phyloP scores from a whole-genome alignment of 2,797 vertebrate genomes.

The Sciurus vulgaris region DNA sequence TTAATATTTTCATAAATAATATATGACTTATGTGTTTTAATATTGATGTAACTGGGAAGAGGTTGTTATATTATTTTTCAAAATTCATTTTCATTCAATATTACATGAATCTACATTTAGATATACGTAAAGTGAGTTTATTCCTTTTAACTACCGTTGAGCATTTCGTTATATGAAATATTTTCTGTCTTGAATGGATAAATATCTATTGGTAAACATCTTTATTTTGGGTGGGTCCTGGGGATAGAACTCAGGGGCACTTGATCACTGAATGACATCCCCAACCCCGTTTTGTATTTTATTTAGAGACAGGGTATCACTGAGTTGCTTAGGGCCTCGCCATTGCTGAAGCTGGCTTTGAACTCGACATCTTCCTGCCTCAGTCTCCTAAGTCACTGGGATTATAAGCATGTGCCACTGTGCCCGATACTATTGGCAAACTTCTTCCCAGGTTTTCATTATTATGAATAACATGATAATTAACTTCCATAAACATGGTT shows the following conservation, averaged over 20 bases:
- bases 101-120: neutral
- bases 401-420: too few relatives aligned
- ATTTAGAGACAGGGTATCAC: too few relatives aligned
- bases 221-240: neutral
- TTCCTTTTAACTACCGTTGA: neutral
- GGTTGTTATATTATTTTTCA: neutral
- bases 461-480: neutral
- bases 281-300: too few relatives aligned
- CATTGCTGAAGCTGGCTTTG: too few relatives aligned
- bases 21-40: neutral
- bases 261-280: too few relatives aligned
- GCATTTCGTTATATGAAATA: neutral
- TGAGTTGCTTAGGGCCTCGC: too few relatives aligned
- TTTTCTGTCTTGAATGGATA: neutral
- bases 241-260: too few relatives aligned
- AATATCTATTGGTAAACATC: neutral
- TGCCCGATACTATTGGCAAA: too few relatives aligned
- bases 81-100: constrained; percentile 11
- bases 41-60: neutral
- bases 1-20: neutral
- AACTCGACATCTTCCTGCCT: too few relatives aligned
- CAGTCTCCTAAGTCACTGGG: too few relatives aligned
- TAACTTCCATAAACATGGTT: neutral
- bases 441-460: constrained; percentile 5
- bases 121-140: neutral